Evolutionary conservation across 2,113 vertebrate species (phyloP), one percentile per base, ranked within the genome.

Genomic region (Speoplatyrhinus poulsoni): DNA sequence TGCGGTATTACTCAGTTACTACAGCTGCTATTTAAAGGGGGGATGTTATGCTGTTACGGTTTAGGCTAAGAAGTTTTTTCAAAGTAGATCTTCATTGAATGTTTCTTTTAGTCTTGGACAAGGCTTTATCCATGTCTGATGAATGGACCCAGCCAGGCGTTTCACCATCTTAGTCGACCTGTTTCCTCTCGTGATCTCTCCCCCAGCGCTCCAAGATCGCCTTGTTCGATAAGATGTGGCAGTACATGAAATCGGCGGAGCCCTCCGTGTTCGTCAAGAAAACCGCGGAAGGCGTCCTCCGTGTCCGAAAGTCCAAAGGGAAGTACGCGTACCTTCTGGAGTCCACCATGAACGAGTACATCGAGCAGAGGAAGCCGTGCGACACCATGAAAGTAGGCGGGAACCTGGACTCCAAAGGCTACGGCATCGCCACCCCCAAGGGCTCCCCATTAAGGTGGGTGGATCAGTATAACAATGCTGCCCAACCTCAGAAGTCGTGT

Each of bases 401-500:
- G 69, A 98, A 98, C 93, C 94, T 98, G 92, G 97, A 98, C 92
- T 98, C 97, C 90, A 98, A 98, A 90, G 97, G 97, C 92, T 98
- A 98, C 62, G 97, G 97, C 90, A 98, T 98, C 84, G 97, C 96
- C 69, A 98, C 97, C 71, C 97, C 97, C 86, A 99, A 99, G 95
- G 95, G 95, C 94, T 99, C 97, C 86, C 95, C 96, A 97, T 98
- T 98, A 98, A 98, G 97, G 97, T 99, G 97, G 96, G 97, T 98
- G 97, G 96, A 98, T 97, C 97, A 98, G 94, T 98, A 98, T 98
- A 98, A 98, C 97, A 98, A 98, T 98, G 95, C 91, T 94, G 85
- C 91, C 93, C 95, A 96, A 80, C 80, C 85, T 75, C 72, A 76
- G 76, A 79, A 83, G 85, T 85, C 85, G 84, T 87, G 83, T 80